Evolutionary conservation across 2,888 invertebrate species (phyloP).

Genomic region (Tetragnatha montana): DNA sequence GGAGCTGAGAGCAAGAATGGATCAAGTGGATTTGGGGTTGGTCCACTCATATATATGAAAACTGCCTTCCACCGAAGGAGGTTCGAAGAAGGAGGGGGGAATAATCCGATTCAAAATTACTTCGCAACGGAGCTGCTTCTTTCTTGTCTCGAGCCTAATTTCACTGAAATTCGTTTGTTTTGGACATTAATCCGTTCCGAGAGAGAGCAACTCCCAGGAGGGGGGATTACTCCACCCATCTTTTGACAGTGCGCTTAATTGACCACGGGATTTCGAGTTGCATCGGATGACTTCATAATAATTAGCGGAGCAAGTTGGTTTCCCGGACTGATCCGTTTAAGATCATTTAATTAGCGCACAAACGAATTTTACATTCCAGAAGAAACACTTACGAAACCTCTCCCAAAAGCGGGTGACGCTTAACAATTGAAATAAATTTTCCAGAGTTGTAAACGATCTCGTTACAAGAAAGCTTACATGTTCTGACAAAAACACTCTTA

Average conservation of each 20-base stretch:
- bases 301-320: neutral
- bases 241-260: constrained; percentile 22
- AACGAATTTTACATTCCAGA: neutral
- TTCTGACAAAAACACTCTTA: too few species aligned
- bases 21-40: too few species aligned
- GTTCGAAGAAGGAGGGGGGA: too few species aligned
- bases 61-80: too few species aligned
- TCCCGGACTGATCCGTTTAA: constrained; percentile 2
- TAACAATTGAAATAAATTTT: neutral
- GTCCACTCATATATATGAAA: too few species aligned
- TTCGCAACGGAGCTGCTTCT: too few species aligned
- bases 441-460: neutral
- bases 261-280: neutral
- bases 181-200: constrained; percentile 28
- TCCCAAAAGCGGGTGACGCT: neutral
- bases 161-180: neutral
- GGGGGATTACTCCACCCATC: constrained; percentile 8
- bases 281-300: constrained; percentile 3
- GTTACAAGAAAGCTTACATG: neutral
- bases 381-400: neutral
- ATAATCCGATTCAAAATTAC: too few species aligned
- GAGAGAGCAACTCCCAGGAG: neutral
- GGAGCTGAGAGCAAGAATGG: too few species aligned
- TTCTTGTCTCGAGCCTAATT: neutral
- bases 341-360: neutral